These are phyloP conservation scores for Daboia siamensis DNA, from an alignment of 2,113 vertebrate genomes.

Conservation along the genomic window DNA sequence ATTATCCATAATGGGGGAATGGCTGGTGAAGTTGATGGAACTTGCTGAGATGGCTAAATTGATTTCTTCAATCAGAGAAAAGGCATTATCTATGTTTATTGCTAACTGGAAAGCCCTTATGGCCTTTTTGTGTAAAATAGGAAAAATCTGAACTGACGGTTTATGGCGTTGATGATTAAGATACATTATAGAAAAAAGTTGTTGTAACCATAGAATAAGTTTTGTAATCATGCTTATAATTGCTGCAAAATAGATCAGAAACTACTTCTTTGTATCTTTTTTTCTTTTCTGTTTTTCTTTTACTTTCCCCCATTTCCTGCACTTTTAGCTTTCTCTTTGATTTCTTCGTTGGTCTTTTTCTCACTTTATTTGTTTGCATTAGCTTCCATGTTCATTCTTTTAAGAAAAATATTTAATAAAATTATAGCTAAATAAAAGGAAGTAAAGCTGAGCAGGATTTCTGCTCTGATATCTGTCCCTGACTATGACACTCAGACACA, in stretches of 20 bases:
- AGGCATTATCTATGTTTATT: neutral
- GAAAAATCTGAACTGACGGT: neutral
- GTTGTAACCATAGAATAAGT: neutral
- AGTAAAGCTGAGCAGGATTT: neutral
- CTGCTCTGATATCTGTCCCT: neutral
- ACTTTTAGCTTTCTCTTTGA: neutral
- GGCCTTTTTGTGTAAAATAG: neutral
- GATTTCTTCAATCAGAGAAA: neutral
- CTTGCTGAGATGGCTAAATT: neutral
- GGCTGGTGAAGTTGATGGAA: neutral
- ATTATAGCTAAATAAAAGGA: neutral
- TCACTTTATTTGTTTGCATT: neutral
- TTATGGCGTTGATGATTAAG: neutral
- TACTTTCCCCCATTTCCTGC: neutral
- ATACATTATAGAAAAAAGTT: neutral
- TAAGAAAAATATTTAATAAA: neutral
- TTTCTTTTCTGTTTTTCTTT: neutral
- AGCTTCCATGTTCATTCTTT: neutral
- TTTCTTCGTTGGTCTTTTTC: neutral
- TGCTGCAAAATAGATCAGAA: neutral
- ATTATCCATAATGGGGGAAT: neutral
- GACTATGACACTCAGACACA: neutral
- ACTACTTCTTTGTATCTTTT: neutral
- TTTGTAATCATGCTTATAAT: neutral
- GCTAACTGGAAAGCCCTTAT: neutral